These are phyloP conservation scores for Platysternon megacephalum DNA, from an alignment of 2,113 vertebrate genomes.

Conservation along the genomic window DNA sequence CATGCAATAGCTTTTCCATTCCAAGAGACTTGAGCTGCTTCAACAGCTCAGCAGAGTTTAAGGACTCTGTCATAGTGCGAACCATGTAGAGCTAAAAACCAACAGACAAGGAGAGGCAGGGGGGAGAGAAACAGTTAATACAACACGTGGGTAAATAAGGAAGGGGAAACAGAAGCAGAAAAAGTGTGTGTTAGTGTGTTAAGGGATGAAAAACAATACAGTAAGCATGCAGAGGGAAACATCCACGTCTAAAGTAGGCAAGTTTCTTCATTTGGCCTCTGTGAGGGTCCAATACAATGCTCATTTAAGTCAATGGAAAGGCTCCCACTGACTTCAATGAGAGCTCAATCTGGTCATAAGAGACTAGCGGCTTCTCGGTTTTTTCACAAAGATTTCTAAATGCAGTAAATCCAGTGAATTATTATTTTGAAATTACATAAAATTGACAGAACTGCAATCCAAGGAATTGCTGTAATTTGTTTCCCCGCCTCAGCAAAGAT, in stretches of 20 bases:
- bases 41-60: slow-evolving; percentile 86
- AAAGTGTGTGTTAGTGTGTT: slow-evolving; percentile 74
- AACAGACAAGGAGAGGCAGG: slow-evolving; percentile 81
- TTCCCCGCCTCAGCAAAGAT: background rate
- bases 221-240: slow-evolving; percentile 44
- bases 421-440: background rate
- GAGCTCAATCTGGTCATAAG: background rate
- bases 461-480: background rate
- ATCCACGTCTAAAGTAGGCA: background rate
- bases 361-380: background rate
- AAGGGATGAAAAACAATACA: slow-evolving; percentile 51
- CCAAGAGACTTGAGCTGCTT: slow-evolving; percentile 87
- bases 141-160: slow-evolving; percentile 61
- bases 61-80: slow-evolving; percentile 88
- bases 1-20: slow-evolving; percentile 87
- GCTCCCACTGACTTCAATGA: background rate
- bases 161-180: slow-evolving; percentile 65
- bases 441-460: background rate
- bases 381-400: background rate
- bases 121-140: slow-evolving; percentile 80
- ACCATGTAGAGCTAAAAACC: slow-evolving; percentile 88
- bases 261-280: background rate
- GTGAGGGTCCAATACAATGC: background rate
- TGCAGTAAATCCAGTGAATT: background rate
- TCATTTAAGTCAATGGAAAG: background rate